Percentiles rank a stretch among this genome's conserved stretches.
Evolutionary conservation across 2,797 vertebrate species (phyloP).

Genomic region (Pseudotriccus pelzelni): DNA sequence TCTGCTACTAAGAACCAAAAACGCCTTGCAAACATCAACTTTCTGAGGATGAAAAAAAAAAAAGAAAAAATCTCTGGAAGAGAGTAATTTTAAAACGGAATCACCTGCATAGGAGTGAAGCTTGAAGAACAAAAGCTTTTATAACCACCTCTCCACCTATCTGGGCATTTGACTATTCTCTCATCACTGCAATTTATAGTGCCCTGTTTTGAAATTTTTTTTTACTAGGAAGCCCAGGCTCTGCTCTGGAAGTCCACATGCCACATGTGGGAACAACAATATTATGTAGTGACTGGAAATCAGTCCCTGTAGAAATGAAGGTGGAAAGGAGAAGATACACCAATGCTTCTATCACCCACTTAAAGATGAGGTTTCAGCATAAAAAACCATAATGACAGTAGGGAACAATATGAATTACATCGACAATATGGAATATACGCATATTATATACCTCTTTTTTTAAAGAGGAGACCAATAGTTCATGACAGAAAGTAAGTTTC

Average conservation of each 20-base stretch:
- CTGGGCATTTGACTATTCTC: background rate
- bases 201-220: background rate
- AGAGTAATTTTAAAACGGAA: background rate
- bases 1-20: background rate
- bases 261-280: background rate
- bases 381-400: background rate
- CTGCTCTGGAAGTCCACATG: background rate
- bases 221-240: background rate
- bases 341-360: background rate
- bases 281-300: background rate
- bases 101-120: background rate
- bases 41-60: background rate
- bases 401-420: background rate
- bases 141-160: background rate
- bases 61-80: background rate
- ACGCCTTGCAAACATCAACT: background rate
- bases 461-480: background rate
- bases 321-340: background rate
- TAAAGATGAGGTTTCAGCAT: background rate
- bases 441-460: background rate
- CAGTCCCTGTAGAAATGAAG: background rate
- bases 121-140: background rate
- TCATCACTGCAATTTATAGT: background rate
- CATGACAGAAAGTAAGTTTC: background rate
- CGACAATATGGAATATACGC: background rate